Base-by-base conservation (phyloP, 23 tunicate species). In the Trididemnum clinides region DNA sequence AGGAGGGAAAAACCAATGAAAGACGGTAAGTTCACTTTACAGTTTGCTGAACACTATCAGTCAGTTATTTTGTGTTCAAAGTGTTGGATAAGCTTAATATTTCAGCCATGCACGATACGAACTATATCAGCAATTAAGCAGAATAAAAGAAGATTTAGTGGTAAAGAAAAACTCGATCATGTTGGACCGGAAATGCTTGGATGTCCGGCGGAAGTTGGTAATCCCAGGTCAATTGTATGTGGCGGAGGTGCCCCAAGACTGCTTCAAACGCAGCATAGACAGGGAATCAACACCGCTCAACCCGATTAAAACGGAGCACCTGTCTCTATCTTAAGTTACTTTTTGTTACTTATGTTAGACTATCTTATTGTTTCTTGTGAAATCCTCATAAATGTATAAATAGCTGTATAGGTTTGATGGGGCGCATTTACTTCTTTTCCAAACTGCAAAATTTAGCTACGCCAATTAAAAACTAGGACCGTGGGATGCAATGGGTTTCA, bases 121-220 rank as follows among this genome's bases (percentile, higher is more conserved):
- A 6, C 7, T 87, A 65, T 87, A 87, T 36, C 71, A 51, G 49
- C 59, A 87, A 1, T 50, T 87, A 5, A 58, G 71, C 51, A 75
- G 86, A 18, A 85, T 90, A 34, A 72, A 85, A 50, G 72, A 85
- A n/a, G 95, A 90, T 35, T 34, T 90, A 26, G 90, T 51, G 15
- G 66, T 77, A 64, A 90, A 90, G 54, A 50, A 82, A 36, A 77
- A 85, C 30, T 80, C 87, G 28, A 27, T 90, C 32, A 50, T 35
- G 21, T 49, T 90, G 70, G 95, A 90, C 34, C 44, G 82, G 4
- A 37, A 74, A 66, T 90, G 95, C 74, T 34, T 90, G 39, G 95
- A 90, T 35, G 65, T 90, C 1, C 57, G 95, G 3, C 77, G 84
- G 27, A 81, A 81, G 39, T 62, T 90, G 35, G 81, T 66, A 10